Conservation (phyloP, 2,113 vertebrate genomes). For the Scomber scombrus region DNA sequence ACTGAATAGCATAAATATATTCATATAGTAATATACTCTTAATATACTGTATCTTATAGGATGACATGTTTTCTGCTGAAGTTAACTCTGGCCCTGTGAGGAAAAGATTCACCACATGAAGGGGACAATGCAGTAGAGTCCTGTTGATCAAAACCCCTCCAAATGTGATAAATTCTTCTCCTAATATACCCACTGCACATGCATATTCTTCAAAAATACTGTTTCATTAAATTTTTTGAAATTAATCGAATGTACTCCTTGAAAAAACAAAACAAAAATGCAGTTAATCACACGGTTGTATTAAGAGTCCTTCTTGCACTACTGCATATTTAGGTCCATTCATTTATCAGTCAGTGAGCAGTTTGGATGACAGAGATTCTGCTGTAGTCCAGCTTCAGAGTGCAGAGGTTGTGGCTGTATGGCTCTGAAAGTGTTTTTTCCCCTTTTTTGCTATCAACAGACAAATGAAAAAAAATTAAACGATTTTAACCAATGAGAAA, state of each 20-base stretch:
- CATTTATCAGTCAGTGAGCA: constrained; percentile 8
- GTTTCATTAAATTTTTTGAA: neutral
- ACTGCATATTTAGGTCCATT: neutral
- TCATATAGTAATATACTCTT: constrained; percentile 80
- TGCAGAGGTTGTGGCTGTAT: constrained; percentile 1
- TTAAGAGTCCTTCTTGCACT: neutral
- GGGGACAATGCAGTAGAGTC: constrained; percentile 50
- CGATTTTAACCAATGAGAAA: neutral
- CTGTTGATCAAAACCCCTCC: constrained; percentile 37
- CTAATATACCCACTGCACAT: constrained; percentile 9
- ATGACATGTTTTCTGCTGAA: constrained; percentile 69
- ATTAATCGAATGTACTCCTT: no score
- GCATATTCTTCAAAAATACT: constrained; percentile 9
- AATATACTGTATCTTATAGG: constrained; percentile 73
- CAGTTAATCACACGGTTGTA: no score
- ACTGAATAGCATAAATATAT: constrained; percentile 82
- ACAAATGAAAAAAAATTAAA: no score
- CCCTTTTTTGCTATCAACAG: neutral
- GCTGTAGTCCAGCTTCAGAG: constrained; percentile 16
- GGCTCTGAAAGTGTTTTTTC: constrained; percentile 61
- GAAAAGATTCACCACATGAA: constrained; percentile 46
- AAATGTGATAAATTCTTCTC: neutral
- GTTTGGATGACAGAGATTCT: constrained; percentile 9
- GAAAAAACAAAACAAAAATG: no score
- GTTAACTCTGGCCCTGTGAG: constrained; percentile 70